Conservation (phyloP, 1,140 invertebrate species). For the Maconellicoccus hirsutus region DNA sequence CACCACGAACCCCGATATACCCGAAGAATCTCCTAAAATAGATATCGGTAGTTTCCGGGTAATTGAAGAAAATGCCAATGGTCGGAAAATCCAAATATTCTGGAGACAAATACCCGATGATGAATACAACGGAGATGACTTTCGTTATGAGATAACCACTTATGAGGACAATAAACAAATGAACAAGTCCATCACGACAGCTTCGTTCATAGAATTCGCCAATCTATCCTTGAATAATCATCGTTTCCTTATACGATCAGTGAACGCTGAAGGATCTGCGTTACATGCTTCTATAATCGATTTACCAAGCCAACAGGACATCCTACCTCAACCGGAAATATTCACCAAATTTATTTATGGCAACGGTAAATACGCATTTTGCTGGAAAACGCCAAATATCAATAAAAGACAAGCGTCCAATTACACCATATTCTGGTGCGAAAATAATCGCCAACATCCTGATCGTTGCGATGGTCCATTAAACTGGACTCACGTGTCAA, state of each 20-base stretch:
- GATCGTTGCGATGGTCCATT: conserved; percentile 46
- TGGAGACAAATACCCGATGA: conserved; percentile 52
- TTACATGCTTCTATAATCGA: not conserved
- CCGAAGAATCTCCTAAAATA: conserved; percentile 46
- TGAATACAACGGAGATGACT: conserved; percentile 46
- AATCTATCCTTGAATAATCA: not conserved
- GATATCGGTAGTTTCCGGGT: conserved; percentile 52
- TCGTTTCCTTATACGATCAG: not conserved
- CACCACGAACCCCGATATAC: conserved; percentile 43
- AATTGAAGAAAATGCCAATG: conserved; percentile 34
- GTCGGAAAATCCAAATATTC: conserved; percentile 48
- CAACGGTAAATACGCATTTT: conserved; percentile 52
- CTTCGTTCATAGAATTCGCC: not conserved
- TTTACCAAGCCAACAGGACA: not conserved
- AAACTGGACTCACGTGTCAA: conserved; percentile 46
- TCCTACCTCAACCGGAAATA: conserved; percentile 38
- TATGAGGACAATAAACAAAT: not conserved
- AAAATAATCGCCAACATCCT: conserved; percentile 43
- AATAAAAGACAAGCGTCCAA: conserved; percentile 30
- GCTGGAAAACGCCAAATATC: conserved; percentile 47
- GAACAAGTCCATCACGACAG: not conserved
- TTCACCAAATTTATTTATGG: conserved; percentile 53
- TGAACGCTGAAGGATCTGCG: not conserved
- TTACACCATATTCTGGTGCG: conserved; percentile 66
- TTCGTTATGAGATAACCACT: conserved; percentile 35